Evolutionary conservation across 1,140 invertebrate genomes (phyloP).

Genomic region (Brachionus asplanchnoidis): DNA sequence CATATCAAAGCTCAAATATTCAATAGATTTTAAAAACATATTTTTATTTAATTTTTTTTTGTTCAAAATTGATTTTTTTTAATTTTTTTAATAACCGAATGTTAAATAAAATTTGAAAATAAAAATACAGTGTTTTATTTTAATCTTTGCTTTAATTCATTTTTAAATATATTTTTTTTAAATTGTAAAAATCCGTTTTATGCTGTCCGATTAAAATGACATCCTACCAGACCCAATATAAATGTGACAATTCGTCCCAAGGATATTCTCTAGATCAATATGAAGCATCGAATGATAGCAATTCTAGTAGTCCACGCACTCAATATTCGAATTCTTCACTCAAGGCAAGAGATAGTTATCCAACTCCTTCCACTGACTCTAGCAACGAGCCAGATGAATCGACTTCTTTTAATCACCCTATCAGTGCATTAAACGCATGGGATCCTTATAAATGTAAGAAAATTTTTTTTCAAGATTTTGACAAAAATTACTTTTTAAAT

Average conservation of each 20-base stretch:
- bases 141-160: neutral
- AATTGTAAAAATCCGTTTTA: neutral
- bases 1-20: neutral
- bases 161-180: neutral
- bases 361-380: conserved; percentile 21
- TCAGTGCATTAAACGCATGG: neutral
- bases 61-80: neutral
- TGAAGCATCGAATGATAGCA: neutral
- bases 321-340: neutral
- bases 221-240: neutral
- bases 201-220: neutral
- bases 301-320: neutral
- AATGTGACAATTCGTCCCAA: neutral
- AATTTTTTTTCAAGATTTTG: neutral
- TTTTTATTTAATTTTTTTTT: conserved; percentile 2
- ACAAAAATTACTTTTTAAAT: neutral
- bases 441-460: neutral
- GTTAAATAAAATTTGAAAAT: conserved; percentile 36
- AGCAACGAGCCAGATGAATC: conserved; percentile 14
- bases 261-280: neutral
- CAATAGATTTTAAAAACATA: neutral
- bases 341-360: neutral
- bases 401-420: neutral
- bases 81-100: conserved; percentile 1
- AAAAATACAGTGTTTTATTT: neutral